These are phyloP conservation scores for Pica pica DNA, from an alignment of 2,113 vertebrate genomes.

Conservation along the genomic window DNA sequence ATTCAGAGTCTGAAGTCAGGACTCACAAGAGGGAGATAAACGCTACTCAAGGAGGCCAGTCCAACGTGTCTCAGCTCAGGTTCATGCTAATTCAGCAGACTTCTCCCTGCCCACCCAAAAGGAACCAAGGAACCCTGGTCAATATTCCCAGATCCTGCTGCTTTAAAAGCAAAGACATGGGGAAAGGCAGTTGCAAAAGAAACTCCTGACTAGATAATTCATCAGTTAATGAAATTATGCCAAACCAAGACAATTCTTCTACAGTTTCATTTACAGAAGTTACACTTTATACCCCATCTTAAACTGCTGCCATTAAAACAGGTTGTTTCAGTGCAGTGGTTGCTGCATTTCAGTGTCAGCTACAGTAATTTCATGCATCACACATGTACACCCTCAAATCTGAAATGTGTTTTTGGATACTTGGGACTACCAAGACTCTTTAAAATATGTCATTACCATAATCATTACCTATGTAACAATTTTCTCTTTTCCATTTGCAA, in stretches of 20 bases:
- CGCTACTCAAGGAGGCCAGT: background rate
- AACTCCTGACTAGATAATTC: background rate
- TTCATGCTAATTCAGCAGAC: background rate
- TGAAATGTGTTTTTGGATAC: background rate
- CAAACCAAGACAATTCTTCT: background rate
- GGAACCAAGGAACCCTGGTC: background rate
- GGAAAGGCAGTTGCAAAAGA: background rate
- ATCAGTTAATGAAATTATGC: background rate
- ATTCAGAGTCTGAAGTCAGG: background rate
- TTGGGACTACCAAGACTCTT: background rate
- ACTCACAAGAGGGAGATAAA: background rate
- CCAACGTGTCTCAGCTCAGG: accelerated
- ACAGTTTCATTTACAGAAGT: background rate
- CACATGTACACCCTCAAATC: background rate
- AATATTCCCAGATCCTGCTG: background rate
- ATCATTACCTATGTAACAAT: background rate
- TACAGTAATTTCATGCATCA: background rate
- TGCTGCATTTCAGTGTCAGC: background rate
- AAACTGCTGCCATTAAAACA: background rate
- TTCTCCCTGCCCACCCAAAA: background rate
- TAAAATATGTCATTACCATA: background rate
- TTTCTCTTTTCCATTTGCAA: background rate
- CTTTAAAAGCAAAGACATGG: background rate
- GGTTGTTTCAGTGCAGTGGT: background rate
- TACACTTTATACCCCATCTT: background rate